Percentiles rank a stretch among this genome's conserved stretches.
Conservation (phyloP, 2,797 vertebrate genomes). For the Geotria australis region DNA sequence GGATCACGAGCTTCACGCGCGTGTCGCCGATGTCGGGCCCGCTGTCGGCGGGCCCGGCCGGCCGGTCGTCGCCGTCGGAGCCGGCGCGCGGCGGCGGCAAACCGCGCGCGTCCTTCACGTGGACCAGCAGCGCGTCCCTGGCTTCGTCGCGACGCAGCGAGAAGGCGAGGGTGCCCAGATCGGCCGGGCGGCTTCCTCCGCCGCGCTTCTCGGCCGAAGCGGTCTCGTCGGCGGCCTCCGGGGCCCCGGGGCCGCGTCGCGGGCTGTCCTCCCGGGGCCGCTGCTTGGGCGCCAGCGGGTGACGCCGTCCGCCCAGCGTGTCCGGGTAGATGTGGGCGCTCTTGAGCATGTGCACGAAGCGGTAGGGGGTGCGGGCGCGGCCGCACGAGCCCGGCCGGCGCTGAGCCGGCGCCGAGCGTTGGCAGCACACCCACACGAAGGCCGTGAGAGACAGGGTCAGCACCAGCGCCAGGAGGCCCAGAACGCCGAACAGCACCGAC, state of each 20-base stretch:
- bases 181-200: slow-evolving; percentile 7
- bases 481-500: slow-evolving; percentile 49
- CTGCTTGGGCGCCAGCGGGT: slow-evolving; percentile 21
- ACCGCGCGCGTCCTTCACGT: slow-evolving; percentile 48
- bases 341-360: slow-evolving; percentile 94
- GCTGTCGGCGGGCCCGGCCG: slow-evolving; percentile 37
- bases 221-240: no score
- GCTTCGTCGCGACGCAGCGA: slow-evolving; percentile 87
- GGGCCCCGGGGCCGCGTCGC: slow-evolving; percentile 2
- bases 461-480: slow-evolving; percentile 57
- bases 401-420: slow-evolving; percentile 8
- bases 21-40: no score
- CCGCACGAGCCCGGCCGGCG: slow-evolving; percentile 3
- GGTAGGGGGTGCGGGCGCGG: slow-evolving; percentile 22
- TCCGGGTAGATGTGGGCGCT: slow-evolving; percentile 93
- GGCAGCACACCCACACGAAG: slow-evolving; percentile 71
- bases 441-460: slow-evolving; percentile 39
- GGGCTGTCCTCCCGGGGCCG: slow-evolving; percentile 7
- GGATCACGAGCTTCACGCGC: no score
- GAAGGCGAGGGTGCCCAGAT: slow-evolving; percentile 43
- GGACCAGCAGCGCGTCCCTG: slow-evolving; percentile 76
- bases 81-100: slow-evolving; percentile 47
- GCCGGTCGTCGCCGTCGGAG: no score
- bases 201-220: not conserved
- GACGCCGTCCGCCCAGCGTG: slow-evolving; percentile 53